A percentile compares a stretch with the other conserved stretches of the same genome.
Evolutionary conservation across 2,888 invertebrate species (phyloP).

Genomic region (Serripes groenlandicus): DNA sequence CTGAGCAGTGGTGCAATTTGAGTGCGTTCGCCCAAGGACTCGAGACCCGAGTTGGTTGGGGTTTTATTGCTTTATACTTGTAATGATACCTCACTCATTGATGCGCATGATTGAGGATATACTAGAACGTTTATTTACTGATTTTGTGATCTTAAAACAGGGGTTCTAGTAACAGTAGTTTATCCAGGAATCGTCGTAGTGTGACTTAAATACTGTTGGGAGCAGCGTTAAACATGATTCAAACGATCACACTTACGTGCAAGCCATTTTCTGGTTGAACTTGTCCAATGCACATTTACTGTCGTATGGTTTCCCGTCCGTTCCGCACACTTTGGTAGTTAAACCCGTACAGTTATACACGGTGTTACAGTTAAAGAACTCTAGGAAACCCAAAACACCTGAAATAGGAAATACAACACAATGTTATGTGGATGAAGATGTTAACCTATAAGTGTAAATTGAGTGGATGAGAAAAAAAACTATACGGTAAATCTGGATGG

Average conservation of each 20-base stretch:
- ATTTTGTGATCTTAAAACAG: no score
- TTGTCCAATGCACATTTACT: slow-evolving; percentile 4
- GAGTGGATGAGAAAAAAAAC: not conserved
- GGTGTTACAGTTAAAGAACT: not conserved
- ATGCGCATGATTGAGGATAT: no score
- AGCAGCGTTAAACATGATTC: no score
- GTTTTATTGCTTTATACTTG: no score
- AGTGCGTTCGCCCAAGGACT: no score
- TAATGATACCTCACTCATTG: no score
- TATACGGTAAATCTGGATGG: not conserved
- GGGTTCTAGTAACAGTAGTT: no score
- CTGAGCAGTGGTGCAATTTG: no score
- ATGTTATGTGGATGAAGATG: not conserved
- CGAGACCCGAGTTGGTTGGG: no score
- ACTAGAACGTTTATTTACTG: no score
- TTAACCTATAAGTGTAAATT: not conserved
- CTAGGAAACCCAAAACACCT: not conserved
- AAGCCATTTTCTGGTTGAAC: not conserved
- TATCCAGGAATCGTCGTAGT: no score
- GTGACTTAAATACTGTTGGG: no score
- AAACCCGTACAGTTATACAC: not conserved
- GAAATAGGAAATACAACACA: not conserved
- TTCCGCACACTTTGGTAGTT: not conserved
- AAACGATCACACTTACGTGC: not conserved
- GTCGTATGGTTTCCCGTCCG: not conserved